Evolutionary conservation across 30 jellyfish, hydroid and myxozoan species (phyloP).

Genomic region (Pseudorhiza aurosa): DNA sequence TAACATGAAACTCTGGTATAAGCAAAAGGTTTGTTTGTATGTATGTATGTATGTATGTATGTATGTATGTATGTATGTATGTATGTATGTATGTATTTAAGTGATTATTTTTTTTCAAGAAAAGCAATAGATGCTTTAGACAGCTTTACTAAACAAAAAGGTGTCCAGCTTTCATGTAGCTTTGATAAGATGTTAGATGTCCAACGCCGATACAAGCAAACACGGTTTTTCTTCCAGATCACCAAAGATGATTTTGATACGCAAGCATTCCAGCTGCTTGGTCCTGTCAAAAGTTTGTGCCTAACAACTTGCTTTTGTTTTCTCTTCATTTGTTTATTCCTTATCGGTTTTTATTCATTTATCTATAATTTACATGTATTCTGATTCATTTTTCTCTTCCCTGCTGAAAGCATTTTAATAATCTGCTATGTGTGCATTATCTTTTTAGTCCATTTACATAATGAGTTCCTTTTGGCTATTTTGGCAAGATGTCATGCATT

Average conservation of each 20-base stretch:
- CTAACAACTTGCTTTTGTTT: neutral
- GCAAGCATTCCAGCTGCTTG: constrained; percentile 84
- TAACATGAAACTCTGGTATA: constrained; percentile 89
- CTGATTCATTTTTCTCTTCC: neutral
- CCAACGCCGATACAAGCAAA: too few species aligned
- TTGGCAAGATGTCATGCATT: constrained; percentile 88
- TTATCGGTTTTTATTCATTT: neutral
- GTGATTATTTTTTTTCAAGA: too few species aligned
- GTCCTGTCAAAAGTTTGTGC: constrained; percentile 78
- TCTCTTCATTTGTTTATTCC: neutral
- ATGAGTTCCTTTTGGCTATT: constrained; percentile 86
- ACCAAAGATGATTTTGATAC: constrained; percentile 89
- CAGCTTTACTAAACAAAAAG: too few species aligned
- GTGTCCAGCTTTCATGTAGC: too few species aligned
- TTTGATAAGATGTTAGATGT: too few species aligned
- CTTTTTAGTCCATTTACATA: constrained; percentile 72
- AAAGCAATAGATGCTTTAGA: too few species aligned
- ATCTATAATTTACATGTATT: neutral
- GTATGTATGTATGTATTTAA: too few species aligned
- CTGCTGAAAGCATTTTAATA: neutral
- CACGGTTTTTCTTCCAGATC: constrained; percentile 57
- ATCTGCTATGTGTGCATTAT: too few species aligned
- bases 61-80: too few species aligned
- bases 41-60: too few species aligned
- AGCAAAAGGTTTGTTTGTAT: constrained; percentile 82